Evolutionary conservation across 2,888 invertebrate species (phyloP).

Genomic region (Homarus gammarus): DNA sequence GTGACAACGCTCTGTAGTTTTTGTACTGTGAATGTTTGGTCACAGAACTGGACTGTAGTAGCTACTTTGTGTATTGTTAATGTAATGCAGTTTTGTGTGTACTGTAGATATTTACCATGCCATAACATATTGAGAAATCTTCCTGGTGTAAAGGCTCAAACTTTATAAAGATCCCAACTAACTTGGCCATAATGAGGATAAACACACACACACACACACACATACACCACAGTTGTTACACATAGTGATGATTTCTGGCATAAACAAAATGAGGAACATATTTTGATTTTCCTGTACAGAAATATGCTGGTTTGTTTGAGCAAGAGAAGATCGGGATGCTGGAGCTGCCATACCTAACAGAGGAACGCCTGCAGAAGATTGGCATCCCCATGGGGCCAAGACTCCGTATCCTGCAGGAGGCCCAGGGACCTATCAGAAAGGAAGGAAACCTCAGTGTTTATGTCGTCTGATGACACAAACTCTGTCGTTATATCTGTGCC

Average conservation of each 20-base stretch:
- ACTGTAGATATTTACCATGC: too few species aligned
- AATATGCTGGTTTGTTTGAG: slow-evolving; percentile 91
- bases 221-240: too few species aligned
- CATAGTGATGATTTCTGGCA: background rate
- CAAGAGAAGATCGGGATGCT: slow-evolving; percentile 93
- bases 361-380: slow-evolving; percentile 91
- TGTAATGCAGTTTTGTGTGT: too few species aligned
- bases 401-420: slow-evolving; percentile 92
- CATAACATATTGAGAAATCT: too few species aligned
- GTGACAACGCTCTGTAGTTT: too few species aligned
- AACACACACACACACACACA: too few species aligned
- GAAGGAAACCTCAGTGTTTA: slow-evolving; percentile 75
- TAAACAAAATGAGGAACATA: too few species aligned
- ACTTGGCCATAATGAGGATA: background rate
- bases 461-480: slow-evolving; percentile 53
- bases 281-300: slow-evolving; percentile 82
- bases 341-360: slow-evolving; percentile 93
- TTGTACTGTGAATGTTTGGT: too few species aligned
- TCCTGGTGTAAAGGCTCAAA: too few species aligned
- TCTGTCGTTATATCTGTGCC: background rate
- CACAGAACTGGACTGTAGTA: too few species aligned
- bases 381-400: slow-evolving; percentile 95
- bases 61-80: too few species aligned
- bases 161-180: too few species aligned
- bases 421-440: slow-evolving; percentile 80